phyloP scores from a whole-genome alignment of 1,140 invertebrate genomes.

The Diorhabda carinulata region DNA sequence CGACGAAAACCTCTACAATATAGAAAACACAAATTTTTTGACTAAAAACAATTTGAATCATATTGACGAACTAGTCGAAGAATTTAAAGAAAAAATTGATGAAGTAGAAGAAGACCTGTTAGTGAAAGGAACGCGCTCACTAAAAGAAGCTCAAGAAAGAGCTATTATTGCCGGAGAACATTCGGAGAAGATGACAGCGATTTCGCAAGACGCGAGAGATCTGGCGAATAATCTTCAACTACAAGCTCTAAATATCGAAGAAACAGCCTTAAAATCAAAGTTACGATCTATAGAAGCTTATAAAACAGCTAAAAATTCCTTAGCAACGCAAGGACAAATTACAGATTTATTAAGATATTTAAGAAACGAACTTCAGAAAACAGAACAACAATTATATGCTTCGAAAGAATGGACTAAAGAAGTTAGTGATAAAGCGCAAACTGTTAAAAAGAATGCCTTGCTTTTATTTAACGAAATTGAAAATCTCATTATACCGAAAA shows the following conservation, averaged over 20 bases:
- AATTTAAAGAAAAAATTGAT: constrained; percentile 46
- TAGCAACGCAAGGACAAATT: constrained; percentile 14
- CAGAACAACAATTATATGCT: constrained; percentile 63
- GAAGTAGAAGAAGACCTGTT: constrained; percentile 73
- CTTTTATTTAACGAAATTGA: constrained; percentile 72
- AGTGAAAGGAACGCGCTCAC: constrained; percentile 71
- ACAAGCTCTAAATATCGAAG: constrained; percentile 73
- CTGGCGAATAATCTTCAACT: constrained; percentile 72
- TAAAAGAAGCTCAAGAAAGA: constrained; percentile 74
- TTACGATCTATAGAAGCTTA: constrained; percentile 80
- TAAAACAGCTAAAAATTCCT: constrained; percentile 72
- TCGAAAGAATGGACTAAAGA: constrained; percentile 67
- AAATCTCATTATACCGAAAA: constrained; percentile 66
- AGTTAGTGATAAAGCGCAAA: constrained; percentile 65
- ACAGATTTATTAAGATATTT: constrained; percentile 49
- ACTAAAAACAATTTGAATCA: constrained; percentile 33
- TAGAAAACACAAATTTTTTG: constrained; percentile 22
- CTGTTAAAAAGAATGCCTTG: constrained; percentile 76
- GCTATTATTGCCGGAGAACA: constrained; percentile 85
- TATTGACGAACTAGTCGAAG: constrained; percentile 28
- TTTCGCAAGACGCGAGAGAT: constrained; percentile 79
- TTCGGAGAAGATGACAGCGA: constrained; percentile 84
- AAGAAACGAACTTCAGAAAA: constrained; percentile 54
- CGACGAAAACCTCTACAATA: constrained; percentile 38
- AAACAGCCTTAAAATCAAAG: constrained; percentile 72